A percentile compares a stretch with the other conserved stretches of the same genome.
These are phyloP conservation scores for Acanthochromis polyacanthus DNA, from an alignment of 2,113 vertebrate genomes.

Conservation along the genomic window DNA sequence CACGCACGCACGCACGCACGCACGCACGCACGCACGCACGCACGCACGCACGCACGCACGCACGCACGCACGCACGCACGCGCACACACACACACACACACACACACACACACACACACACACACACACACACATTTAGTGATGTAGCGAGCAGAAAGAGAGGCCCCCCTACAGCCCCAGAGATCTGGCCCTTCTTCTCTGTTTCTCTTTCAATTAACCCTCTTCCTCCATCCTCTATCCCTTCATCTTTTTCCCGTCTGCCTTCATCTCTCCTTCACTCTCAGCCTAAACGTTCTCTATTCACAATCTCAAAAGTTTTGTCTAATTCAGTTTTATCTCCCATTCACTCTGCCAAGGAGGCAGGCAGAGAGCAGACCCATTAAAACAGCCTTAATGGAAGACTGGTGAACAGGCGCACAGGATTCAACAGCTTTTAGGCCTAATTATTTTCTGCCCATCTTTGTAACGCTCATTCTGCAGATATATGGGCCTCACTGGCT, in stretches of 20 bases:
- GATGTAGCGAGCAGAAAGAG: slow-evolving; percentile 26
- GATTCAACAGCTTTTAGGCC: slow-evolving; percentile 61
- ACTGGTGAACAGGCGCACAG: slow-evolving; percentile 50
- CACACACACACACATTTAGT: slow-evolving; percentile 10
- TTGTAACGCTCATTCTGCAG: slow-evolving; percentile 47
- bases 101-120: slow-evolving; percentile 35
- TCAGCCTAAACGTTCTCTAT: slow-evolving; percentile 38
- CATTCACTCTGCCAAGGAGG: slow-evolving; percentile 57
- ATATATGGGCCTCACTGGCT: slow-evolving; percentile 34
- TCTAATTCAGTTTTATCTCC: slow-evolving; percentile 70
- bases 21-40: slow-evolving; percentile 24
- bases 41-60: slow-evolving; percentile 33
- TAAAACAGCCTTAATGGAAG: slow-evolving; percentile 68
- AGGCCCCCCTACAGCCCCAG: slow-evolving; percentile 55
- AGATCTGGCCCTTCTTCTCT: slow-evolving; percentile 66
- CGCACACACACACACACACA: slow-evolving; percentile 30
- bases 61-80: slow-evolving; percentile 5
- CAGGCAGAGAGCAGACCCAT: slow-evolving; percentile 56
- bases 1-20: slow-evolving; percentile 34
- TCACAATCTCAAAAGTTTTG: slow-evolving; percentile 63
- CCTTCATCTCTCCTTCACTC: slow-evolving; percentile 51
- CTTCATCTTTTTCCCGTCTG: slow-evolving; percentile 47
- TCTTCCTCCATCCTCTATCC: slow-evolving; percentile 51
- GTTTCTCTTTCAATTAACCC: slow-evolving; percentile 75
- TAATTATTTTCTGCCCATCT: slow-evolving; percentile 66